Evolutionary conservation across 2,113 vertebrate genomes (phyloP).

Genomic region (Heterocephalus glaber): DNA sequence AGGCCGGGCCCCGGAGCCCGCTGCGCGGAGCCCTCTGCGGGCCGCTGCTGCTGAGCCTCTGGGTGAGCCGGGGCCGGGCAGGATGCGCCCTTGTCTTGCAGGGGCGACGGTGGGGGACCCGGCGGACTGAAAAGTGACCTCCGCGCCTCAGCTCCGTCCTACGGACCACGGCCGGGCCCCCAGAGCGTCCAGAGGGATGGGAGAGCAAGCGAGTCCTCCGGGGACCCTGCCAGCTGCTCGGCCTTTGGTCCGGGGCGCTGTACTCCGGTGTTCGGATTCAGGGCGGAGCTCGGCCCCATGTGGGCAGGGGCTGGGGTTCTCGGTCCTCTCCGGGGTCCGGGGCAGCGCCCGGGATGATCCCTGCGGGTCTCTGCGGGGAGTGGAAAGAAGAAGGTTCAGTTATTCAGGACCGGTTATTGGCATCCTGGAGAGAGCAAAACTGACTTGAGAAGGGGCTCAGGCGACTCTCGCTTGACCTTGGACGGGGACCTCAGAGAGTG

Average conservation of each 20-base stretch:
- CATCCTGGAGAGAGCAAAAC: not conserved
- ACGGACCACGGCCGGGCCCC: too few species aligned
- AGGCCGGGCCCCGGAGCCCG: not conserved
- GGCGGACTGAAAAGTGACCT: not conserved
- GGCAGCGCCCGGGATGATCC: rapidly evolving
- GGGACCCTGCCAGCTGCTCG: too few species aligned
- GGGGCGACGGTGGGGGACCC: not conserved
- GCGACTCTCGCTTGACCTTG: not conserved
- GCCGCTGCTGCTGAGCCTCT: conserved; percentile 59
- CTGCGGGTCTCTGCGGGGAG: not conserved
- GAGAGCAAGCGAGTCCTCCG: not conserved
- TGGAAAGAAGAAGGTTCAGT: not conserved
- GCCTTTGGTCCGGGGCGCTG: not conserved
- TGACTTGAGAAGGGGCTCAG: not conserved
- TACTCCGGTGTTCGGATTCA: rapidly evolving
- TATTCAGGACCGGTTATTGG: not conserved
- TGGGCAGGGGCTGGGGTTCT: not conserved
- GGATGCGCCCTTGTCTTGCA: too few species aligned
- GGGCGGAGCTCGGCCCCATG: not conserved
- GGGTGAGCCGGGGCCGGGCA: not conserved
- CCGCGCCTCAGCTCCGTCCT: not conserved
- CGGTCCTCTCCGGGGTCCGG: rapidly evolving
- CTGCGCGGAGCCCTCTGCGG: not conserved
- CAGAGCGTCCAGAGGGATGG: too few species aligned
- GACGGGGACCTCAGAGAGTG: not conserved